phyloP scores from a whole-genome alignment of 2,113 vertebrate species.

The Aleadryas rufinucha region DNA sequence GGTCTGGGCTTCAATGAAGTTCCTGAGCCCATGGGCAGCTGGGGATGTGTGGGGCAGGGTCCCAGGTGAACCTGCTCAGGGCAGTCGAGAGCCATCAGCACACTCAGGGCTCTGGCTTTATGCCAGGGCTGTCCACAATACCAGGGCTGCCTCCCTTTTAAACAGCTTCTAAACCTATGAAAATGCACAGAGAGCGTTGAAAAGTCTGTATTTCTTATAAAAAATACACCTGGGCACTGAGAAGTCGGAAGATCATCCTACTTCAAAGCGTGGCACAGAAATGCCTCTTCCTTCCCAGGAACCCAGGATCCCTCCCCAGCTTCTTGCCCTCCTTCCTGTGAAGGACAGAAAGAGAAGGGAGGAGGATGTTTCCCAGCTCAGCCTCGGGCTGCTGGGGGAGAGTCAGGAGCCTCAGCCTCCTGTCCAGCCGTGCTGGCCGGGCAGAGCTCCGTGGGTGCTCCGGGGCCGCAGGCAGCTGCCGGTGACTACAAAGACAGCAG shows the following conservation, averaged over 20 bases:
- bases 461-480: not conserved
- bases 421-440: not conserved
- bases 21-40: not conserved
- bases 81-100: not conserved
- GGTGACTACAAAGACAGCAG: slow-evolving; percentile 50
- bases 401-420: not conserved
- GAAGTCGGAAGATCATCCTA: not conserved
- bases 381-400: not conserved
- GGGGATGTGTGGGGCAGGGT: too few relatives aligned
- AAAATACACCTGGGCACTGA: not conserved
- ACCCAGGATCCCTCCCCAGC: not conserved
- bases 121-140: too few relatives aligned
- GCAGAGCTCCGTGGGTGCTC: not conserved
- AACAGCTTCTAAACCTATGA: not conserved
- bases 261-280: not conserved
- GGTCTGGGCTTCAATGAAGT: not conserved
- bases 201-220: not conserved
- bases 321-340: not conserved
- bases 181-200: not conserved
- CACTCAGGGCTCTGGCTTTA: not conserved
- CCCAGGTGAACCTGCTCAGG: not conserved
- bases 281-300: not conserved
- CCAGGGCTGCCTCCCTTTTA: not conserved
- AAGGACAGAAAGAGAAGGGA: not conserved
- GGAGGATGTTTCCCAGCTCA: not conserved